Conservation (phyloP, 2,888 invertebrate genomes). For the Tryphoninae sp. region DNA sequence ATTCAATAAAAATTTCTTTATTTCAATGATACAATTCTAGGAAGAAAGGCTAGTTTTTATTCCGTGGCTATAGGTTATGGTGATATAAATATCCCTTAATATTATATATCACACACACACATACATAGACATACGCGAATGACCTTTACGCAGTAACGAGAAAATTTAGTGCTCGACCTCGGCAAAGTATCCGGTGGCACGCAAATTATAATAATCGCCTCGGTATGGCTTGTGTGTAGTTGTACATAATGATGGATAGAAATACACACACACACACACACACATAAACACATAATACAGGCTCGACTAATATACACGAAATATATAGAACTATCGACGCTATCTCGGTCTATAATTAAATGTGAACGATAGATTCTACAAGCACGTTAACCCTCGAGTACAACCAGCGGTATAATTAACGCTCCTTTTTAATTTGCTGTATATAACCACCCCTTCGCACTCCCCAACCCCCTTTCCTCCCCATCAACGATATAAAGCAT, state of each 20-base stretch:
- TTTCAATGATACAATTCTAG: conserved; percentile 44
- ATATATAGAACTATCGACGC: conserved; percentile 50
- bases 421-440: conserved; percentile 52
- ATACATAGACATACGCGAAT: conserved; percentile 22
- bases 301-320: background rate
- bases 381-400: conserved; percentile 60
- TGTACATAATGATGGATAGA: conserved; percentile 8
- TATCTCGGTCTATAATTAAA: conserved; percentile 67
- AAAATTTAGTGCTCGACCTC: conserved; percentile 66
- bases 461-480: background rate
- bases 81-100: background rate
- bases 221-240: conserved; percentile 23
- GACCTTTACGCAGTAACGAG: conserved; percentile 62
- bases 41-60: conserved; percentile 13
- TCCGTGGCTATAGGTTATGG: background rate
- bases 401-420: conserved; percentile 59
- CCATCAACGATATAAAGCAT: conserved; percentile 6
- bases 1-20: background rate
- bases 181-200: conserved; percentile 75
- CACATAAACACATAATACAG: conserved; percentile 11
- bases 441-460: background rate
- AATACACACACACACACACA: conserved; percentile 5
- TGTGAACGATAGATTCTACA: conserved; percentile 64
- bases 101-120: background rate
- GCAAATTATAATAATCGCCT: conserved; percentile 74